phyloP scores from a whole-genome alignment of 2,113 vertebrate genomes.

The Cygnus atratus region DNA sequence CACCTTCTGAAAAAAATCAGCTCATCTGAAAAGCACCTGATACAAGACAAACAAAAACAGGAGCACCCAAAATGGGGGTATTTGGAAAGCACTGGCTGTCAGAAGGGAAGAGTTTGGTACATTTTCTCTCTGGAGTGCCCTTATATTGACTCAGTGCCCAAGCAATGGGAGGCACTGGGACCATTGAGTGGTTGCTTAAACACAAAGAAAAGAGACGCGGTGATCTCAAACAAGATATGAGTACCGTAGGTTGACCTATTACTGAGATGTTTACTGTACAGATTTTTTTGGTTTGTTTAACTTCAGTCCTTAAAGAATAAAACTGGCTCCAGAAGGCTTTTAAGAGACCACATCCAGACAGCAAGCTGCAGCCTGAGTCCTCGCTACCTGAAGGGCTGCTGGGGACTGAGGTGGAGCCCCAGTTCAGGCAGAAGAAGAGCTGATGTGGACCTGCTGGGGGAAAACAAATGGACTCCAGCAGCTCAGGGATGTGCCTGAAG shows the following conservation, averaged over 20 bases:
- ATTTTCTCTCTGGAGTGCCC: background rate
- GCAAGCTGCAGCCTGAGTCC: background rate
- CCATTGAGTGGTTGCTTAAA: background rate
- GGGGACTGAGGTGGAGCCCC: background rate
- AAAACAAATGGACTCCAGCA: background rate
- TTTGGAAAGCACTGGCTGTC: background rate
- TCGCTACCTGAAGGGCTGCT: background rate
- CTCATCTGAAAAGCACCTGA: background rate
- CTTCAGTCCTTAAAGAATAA: background rate
- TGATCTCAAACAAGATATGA: background rate
- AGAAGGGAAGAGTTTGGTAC: fast-evolving
- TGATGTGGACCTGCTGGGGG: background rate
- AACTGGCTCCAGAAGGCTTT: background rate
- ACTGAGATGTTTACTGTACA: background rate
- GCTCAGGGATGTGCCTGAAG: background rate
- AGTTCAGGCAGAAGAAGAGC: background rate
- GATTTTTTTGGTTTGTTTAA: background rate
- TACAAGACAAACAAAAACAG: background rate
- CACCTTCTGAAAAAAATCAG: background rate
- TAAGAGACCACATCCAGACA: background rate
- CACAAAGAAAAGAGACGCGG: background rate
- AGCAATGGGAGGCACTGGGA: background rate
- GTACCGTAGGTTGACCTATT: background rate
- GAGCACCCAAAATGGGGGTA: background rate
- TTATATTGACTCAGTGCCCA: background rate